A percentile compares a stretch with the other conserved stretches of the same genome.
Conservation (phyloP, 1,140 invertebrate species). For the Pseudobourletiella spinata region DNA sequence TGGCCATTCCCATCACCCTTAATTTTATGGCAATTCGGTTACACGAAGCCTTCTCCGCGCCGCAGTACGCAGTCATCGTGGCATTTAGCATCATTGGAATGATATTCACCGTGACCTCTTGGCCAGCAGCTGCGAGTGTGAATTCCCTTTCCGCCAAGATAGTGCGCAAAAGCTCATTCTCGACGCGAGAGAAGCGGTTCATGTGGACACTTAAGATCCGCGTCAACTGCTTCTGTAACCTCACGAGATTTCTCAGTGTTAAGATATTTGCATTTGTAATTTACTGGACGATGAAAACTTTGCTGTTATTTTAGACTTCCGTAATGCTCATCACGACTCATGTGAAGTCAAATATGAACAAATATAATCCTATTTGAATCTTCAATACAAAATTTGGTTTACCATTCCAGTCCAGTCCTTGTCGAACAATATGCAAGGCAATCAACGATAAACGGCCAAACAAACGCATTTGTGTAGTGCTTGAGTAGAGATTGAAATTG, state of each 20-base stretch:
- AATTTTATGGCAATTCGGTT: not conserved
- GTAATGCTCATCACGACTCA: too few relatives aligned
- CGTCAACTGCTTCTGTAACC: not conserved
- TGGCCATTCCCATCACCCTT: not conserved
- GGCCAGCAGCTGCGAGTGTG: not conserved
- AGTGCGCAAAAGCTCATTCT: not conserved
- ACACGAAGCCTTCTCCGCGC: not conserved
- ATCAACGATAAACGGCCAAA: too few relatives aligned
- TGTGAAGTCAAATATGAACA: not conserved
- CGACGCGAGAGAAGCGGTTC: not conserved
- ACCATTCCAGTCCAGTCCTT: too few relatives aligned
- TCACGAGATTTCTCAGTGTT: not conserved
- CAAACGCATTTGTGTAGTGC: too few relatives aligned
- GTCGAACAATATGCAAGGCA: too few relatives aligned
- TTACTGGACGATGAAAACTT: constrained; percentile 4
- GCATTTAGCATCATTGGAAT: not conserved
- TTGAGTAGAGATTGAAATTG: too few relatives aligned
- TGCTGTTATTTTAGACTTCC: not conserved
- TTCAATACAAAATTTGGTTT: too few relatives aligned
- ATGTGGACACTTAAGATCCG: not conserved
- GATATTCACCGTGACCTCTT: not conserved
- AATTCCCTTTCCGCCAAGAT: not conserved
- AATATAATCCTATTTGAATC: not conserved
- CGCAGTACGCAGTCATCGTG: not conserved
- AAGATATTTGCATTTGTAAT: not conserved